Base-by-base conservation (phyloP, 1,140 invertebrate species). In the Drosophila elegans region DNA sequence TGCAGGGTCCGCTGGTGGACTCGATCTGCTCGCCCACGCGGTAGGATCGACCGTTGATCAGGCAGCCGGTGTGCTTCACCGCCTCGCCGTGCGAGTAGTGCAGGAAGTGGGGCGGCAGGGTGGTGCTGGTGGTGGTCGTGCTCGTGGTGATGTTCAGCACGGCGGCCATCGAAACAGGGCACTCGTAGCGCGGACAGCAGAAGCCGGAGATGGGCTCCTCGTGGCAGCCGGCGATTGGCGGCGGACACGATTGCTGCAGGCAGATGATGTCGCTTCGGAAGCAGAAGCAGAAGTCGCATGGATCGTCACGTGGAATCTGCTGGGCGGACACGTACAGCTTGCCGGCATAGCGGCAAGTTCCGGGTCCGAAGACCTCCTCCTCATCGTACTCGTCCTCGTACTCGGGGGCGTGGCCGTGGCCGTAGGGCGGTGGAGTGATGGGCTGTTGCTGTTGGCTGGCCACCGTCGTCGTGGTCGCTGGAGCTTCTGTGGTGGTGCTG, bases 271-370 rank as follows among this genome's bases (percentile, higher is more conserved):
- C 98, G 91, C 97, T 97, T 93, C 97, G 95, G 94, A 98, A 98
- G 94, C 98, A 98, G 95, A 98, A 98, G 93, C 98, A 98, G 94
- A 98, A 98, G 90, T 98, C 97, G 91, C 98, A 98, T 32, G 97
- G 97, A 93, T 98, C 97, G 67, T 98, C 96, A 78, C 97, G 94
- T 21, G 97, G 97, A 73, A 98, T 98, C 93, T 98, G 98, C 93
- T 98, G 97, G 4, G 97, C 97, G 1, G 97, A 98, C 36, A 98
- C 96, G 89, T 97, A 98, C 39, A 98, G 95, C 93, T 97, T 97
- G 76, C 97, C 97, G 49, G 97, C 97, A 86, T 97, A 98, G 76
- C 97, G 94, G 90, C 97, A 98, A 38, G 97, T 98, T 62, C 97
- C 97, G 29, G 96, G 97, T 46, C 97, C 97, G 78, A 97, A 96